Evolutionary conservation across 2,888 invertebrate genomes (phyloP).

Genomic region (Drosophila eohydei): DNA sequence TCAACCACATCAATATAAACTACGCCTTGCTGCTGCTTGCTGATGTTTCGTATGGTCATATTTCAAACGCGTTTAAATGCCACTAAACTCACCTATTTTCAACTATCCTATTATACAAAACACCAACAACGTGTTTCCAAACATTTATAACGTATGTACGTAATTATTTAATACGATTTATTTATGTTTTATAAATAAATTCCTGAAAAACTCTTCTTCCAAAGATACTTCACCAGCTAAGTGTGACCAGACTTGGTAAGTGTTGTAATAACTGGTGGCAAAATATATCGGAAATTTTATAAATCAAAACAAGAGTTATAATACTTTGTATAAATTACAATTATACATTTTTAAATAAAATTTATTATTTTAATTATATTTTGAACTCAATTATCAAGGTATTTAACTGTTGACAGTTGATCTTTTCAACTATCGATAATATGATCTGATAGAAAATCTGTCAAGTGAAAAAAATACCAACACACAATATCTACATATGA

Average conservation of each 20-base stretch:
- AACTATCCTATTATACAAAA: conserved; percentile 73
- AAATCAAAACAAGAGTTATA: background rate
- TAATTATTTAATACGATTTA: conserved; percentile 64
- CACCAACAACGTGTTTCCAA: conserved; percentile 76
- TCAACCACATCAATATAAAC: conserved; percentile 76
- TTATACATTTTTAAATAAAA: background rate
- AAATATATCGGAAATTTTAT: conserved; percentile 1
- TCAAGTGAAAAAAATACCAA: conserved; percentile 3
- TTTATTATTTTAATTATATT: background rate
- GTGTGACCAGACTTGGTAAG: conserved; percentile 42
- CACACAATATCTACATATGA: background rate
- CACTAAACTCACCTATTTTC: conserved; percentile 80
- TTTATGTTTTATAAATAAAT: conserved; percentile 63
- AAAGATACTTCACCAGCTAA: conserved; percentile 59
- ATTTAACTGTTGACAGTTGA: background rate
- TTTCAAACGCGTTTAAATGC: conserved; percentile 63
- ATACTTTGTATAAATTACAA: background rate
- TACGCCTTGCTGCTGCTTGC: conserved; percentile 67
- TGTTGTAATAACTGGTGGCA: conserved; percentile 14
- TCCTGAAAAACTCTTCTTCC: conserved; percentile 73
- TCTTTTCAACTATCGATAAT: background rate
- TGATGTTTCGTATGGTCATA: conserved; percentile 61
- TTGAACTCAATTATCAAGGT: background rate
- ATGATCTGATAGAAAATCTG: background rate
- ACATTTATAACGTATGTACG: conserved; percentile 75